Evolutionary conservation across 2,797 vertebrate genomes (phyloP).

Genomic region (Pyrocephalus nanus): DNA sequence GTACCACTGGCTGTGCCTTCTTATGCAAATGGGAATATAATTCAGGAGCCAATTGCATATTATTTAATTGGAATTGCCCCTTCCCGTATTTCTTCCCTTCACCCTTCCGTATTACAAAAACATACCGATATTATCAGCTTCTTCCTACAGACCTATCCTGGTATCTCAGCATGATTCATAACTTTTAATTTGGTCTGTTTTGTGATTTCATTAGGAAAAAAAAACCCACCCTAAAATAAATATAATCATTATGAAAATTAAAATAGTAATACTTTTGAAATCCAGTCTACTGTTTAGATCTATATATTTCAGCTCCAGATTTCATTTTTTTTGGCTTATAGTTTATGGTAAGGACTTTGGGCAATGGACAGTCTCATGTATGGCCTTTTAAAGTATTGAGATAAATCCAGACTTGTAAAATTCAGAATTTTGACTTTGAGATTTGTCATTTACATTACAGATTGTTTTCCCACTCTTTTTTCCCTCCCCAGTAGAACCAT

Average conservation of each 20-base stretch:
- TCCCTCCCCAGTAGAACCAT: rapidly evolving
- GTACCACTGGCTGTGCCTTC: not conserved
- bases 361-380: not conserved
- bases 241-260: not conserved
- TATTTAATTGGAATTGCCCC: not conserved
- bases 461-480: not conserved
- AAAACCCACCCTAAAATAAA: not conserved
- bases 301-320: not conserved
- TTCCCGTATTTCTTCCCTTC: not conserved
- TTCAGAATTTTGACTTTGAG: not conserved
- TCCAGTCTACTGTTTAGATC: not conserved
- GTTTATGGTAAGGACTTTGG: not conserved
- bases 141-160: not conserved
- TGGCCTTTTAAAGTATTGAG: not conserved
- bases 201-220: not conserved
- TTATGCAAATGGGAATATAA: not conserved
- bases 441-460: not conserved
- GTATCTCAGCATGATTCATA: not conserved
- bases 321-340: not conserved
- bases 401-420: not conserved
- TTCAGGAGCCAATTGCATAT: not conserved
- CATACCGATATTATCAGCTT: not conserved
- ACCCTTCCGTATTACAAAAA: not conserved
- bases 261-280: not conserved
- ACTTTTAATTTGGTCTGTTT: not conserved